A percentile compares a stretch with the other conserved stretches of the same genome.
These are phyloP conservation scores for Amphipyra tragopoginis DNA, from an alignment of 2,888 invertebrate genomes.

Conservation along the genomic window DNA sequence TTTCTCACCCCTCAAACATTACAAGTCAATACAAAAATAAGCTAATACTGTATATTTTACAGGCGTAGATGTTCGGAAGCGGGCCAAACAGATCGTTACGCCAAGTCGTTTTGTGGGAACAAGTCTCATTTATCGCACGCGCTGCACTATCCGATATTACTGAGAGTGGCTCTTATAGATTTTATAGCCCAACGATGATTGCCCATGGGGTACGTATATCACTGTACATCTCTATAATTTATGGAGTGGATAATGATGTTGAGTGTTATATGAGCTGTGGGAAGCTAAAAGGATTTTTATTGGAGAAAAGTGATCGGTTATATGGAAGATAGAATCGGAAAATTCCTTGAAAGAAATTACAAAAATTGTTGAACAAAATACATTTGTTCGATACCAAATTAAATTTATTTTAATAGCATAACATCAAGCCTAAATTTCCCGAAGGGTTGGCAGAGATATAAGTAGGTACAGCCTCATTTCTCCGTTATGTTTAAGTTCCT, in stretches of 20 bases:
- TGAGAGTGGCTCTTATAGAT: constrained; percentile 54
- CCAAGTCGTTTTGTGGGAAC: constrained; percentile 60
- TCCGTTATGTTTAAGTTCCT: too few species aligned
- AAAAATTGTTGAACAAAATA: too few species aligned
- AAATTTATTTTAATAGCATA: too few species aligned
- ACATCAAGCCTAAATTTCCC: too few species aligned
- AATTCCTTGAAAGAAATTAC: background rate
- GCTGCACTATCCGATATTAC: constrained; percentile 65
- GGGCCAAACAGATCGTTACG: constrained; percentile 57
- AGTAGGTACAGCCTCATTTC: too few species aligned
- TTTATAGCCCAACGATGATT: constrained; percentile 72
- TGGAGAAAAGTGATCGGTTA: constrained; percentile 26
- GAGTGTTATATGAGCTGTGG: constrained; percentile 49
- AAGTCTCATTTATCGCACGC: constrained; percentile 66
- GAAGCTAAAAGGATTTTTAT: constrained; percentile 52
- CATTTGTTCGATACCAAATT: too few species aligned
- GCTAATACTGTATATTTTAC: constrained; percentile 22
- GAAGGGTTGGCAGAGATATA: too few species aligned
- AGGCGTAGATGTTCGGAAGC: constrained; percentile 36
- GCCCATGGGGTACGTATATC: constrained; percentile 83
- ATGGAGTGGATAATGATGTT: constrained; percentile 64
- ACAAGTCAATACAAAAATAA: constrained; percentile 37
- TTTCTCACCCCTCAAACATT: background rate
- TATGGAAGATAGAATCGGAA: constrained; percentile 8
- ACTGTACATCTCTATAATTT: constrained; percentile 78